Conservation (phyloP, 2,113 vertebrate species). For the Neolamprologus falcicula region DNA sequence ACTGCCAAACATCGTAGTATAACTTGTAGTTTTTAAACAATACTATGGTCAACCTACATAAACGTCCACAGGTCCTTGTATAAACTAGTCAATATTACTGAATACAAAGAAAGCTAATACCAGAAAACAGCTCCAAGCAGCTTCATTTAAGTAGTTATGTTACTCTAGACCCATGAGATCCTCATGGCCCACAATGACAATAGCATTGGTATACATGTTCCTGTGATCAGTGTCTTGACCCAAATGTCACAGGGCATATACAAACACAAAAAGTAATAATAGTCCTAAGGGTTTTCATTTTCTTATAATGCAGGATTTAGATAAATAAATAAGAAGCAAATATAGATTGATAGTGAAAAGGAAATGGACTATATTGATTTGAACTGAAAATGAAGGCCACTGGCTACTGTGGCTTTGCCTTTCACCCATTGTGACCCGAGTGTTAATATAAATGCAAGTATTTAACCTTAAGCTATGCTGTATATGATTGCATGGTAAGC, state of each 20-base stretch:
- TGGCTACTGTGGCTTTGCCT: not conserved
- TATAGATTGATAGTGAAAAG: not conserved
- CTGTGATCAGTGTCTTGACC: slow-evolving; percentile 38
- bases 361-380: not conserved
- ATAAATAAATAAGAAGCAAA: not conserved
- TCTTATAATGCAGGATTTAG: not conserved
- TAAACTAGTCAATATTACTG: slow-evolving; percentile 9
- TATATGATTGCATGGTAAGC: not conserved
- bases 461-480: not conserved
- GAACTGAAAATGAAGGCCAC: not conserved
- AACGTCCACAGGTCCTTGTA: not conserved
- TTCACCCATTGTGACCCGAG: not conserved
- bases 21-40: not conserved
- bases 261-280: not conserved
- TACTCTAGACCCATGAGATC: slow-evolving; percentile 63
- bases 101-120: not conserved
- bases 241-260: slow-evolving; percentile 19
- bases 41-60: not conserved
- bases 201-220: slow-evolving; percentile 7
- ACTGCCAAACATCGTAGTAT: not conserved
- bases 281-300: not conserved
- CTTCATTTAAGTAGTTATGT: not conserved
- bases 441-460: not conserved
- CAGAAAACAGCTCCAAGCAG: slow-evolving; percentile 17
- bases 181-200: slow-evolving; percentile 17